A percentile compares a stretch with the other conserved stretches of the same genome.
These are phyloP conservation scores for Apis florea DNA, from an alignment of 1,140 invertebrate species.

Conservation along the genomic window DNA sequence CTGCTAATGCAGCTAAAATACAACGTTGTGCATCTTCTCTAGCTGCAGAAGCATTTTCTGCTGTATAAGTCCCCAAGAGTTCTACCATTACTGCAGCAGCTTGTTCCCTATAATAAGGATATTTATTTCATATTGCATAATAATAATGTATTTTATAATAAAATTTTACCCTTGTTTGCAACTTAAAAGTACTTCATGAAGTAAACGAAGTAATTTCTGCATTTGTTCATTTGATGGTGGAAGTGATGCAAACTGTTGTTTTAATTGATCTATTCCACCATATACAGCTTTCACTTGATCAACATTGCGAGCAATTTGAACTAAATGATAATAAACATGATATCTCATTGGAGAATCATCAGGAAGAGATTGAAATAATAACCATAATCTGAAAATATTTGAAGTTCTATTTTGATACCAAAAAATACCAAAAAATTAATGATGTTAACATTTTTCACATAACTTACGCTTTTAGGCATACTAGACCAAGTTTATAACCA, in stretches of 20 bases:
- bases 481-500: conserved; percentile 89
- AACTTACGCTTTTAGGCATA: conserved; percentile 92
- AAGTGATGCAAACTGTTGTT: conserved; percentile 90
- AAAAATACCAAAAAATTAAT: conserved; percentile 14
- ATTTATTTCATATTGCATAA: neutral
- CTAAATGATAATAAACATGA: conserved; percentile 94
- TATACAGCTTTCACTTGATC: conserved; percentile 92
- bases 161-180: conserved; percentile 84
- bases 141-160: neutral
- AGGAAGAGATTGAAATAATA: conserved; percentile 94
- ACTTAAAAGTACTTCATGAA: conserved; percentile 92
- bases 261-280: conserved; percentile 89
- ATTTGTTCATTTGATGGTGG: conserved; percentile 94
- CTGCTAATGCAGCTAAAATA: conserved; percentile 95
- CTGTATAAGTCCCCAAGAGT: conserved; percentile 95
- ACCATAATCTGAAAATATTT: conserved; percentile 84
- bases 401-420: neutral
- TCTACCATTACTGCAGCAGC: conserved; percentile 98
- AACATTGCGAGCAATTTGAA: conserved; percentile 92
- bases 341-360: conserved; percentile 92
- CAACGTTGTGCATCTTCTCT: conserved; percentile 98
- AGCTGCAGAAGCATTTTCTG: conserved; percentile 97
- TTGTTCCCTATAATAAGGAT: conserved; percentile 85
- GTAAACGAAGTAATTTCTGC: conserved; percentile 93
- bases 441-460: conserved; percentile 1